Evolutionary conservation across 2,797 vertebrate species (phyloP), one percentile per base, ranked within the genome.

Genomic region (Macrochelys suwanniensis): DNA sequence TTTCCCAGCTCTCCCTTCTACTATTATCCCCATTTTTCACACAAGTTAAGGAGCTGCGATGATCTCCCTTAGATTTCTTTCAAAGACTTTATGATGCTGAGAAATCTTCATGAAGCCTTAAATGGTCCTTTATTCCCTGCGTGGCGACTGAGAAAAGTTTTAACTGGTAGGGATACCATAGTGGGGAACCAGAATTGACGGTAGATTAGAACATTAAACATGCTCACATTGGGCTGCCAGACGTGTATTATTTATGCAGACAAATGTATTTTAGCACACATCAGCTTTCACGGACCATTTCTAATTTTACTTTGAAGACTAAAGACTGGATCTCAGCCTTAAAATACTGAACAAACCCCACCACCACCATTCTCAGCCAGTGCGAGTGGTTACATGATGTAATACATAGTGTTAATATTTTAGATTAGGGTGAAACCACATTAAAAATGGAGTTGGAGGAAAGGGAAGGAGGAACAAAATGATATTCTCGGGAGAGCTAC

Each of bases 181-280:
- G 89, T 87, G 87, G 68, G 57, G 56, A 85, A 51, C 13, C 79
- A 92, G 79, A 96, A 90, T 86, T 71, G 82, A 11, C 42, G 93
- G 50, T 11, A 89, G 15, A 79, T 83, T 88, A 82, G 45, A 16
- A 28, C 47, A 77, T 49, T 77, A 31, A 31, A 59, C n/a, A 21
- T 77, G 53, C 56, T 88, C 77, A 54, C 5, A 90, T 49, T 71
- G 17, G 33, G 31, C 11, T 61, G 25, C 80, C 49, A 76, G 47
- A 74, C 84, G 19, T 31, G 45, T 21, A 49, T 25, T 47, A 68
- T 56, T 76, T 80, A 21, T 84, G 78, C 82, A 3, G 65, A 93
- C 17, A 78, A 91, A 80, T 5, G 0, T 11, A 74, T 92, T 91
- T 92, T 82, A 50, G 15, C 4, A n/a, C 9, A 53, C 28, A 10